A percentile compares a stretch with the other conserved stretches of the same genome.
Conservation (phyloP, 2,113 vertebrate species). For the Ranitomeya variabilis region DNA sequence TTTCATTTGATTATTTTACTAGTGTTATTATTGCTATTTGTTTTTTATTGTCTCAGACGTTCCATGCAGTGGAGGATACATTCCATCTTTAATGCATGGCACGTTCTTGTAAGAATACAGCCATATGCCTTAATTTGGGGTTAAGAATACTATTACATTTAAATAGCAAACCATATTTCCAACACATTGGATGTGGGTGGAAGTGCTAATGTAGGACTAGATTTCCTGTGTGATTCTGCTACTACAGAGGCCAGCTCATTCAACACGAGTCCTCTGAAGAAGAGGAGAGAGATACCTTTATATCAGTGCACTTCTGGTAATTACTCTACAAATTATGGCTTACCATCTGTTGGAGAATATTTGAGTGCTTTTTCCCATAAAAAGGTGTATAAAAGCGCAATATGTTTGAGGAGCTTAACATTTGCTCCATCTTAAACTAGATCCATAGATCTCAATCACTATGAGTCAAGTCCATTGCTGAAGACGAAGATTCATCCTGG, state of each 20-base stretch:
- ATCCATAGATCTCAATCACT: background rate
- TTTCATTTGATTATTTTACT: background rate
- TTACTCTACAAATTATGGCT: conserved; percentile 49
- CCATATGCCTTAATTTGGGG: background rate
- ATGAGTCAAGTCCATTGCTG: background rate
- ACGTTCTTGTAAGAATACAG: background rate
- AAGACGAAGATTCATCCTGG: background rate
- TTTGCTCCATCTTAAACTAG: conserved; percentile 28
- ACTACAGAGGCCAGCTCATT: conserved; percentile 1
- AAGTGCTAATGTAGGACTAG: background rate
- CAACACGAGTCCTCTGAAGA: background rate
- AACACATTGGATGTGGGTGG: conserved; percentile 41
- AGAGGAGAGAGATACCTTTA: conserved; percentile 36
- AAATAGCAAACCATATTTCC: background rate
- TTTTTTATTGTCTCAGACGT: background rate
- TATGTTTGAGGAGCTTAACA: conserved; percentile 19
- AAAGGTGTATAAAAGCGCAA: conserved; percentile 44
- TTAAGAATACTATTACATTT: background rate
- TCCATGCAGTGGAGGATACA: background rate
- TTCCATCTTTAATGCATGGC: background rate
- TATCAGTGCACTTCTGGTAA: conserved; percentile 45
- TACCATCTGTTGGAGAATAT: conserved; percentile 47
- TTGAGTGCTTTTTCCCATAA: conserved; percentile 14
- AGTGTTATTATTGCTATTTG: background rate
- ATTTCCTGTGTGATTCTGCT: conserved; percentile 23